Conservation (phyloP, 2,888 invertebrate genomes). For the Tribolium freemani region DNA sequence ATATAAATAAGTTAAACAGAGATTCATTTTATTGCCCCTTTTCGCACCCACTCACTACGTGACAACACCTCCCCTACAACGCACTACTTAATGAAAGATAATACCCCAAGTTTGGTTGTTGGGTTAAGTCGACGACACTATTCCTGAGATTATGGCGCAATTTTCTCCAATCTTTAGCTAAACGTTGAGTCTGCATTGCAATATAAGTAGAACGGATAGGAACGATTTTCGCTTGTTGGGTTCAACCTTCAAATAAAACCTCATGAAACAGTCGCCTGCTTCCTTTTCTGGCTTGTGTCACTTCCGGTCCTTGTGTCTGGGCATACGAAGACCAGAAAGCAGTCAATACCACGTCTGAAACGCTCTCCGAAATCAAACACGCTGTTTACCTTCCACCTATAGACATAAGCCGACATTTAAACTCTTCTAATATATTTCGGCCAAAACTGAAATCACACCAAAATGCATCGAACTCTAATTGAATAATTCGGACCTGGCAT, state of each 20-base stretch:
- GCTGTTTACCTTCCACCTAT: conserved; percentile 35
- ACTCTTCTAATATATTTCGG: conserved; percentile 14
- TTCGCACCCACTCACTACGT: not conserved
- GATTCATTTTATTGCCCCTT: conserved; percentile 15
- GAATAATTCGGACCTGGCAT: not conserved
- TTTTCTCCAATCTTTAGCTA: conserved; percentile 54
- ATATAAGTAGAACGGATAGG: conserved; percentile 60
- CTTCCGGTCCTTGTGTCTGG: conserved; percentile 55
- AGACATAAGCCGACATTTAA: conserved; percentile 31
- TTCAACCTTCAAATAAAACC: conserved; percentile 61
- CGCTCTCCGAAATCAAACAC: conserved; percentile 50
- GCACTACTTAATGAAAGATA: conserved; percentile 42
- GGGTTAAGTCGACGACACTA: conserved; percentile 49
- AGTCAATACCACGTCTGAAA: conserved; percentile 58
- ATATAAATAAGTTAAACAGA: conserved; percentile 51
- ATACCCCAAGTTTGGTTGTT: conserved; percentile 44
- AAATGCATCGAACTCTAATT: conserved; percentile 8
- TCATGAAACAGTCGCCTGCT: conserved; percentile 59
- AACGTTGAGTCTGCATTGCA: conserved; percentile 56
- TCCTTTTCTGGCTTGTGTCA: conserved; percentile 61
- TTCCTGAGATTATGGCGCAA: conserved; percentile 55
- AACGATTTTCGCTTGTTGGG: conserved; percentile 61
- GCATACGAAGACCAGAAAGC: conserved; percentile 53
- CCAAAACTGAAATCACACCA: conserved; percentile 3
- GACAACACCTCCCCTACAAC: conserved; percentile 16